Conservation (phyloP, 2,888 invertebrate genomes). For the Nomada fucata region DNA sequence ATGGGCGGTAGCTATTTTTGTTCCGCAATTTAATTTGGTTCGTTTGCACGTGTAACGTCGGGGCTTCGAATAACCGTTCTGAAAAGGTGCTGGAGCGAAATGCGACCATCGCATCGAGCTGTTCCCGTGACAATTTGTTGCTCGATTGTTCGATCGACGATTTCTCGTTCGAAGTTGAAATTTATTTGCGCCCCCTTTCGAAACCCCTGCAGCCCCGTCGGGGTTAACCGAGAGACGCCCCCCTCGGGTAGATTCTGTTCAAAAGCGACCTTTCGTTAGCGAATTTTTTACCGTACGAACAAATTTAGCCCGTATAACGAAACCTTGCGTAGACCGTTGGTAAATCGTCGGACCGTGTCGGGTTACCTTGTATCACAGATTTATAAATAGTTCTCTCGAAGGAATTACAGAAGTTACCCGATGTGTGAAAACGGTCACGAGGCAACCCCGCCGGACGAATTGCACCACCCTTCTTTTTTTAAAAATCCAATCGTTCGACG, state of each 20-base stretch:
- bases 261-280: conserved; percentile 18
- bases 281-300: conserved; percentile 24
- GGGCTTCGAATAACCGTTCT: not conserved
- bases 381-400: conserved; percentile 57
- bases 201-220: no score
- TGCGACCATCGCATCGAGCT: no score
- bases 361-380: conserved; percentile 50
- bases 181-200: no score
- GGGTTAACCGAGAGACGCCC: not conserved
- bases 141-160: no score
- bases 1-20: conserved; percentile 10
- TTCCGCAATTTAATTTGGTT: not conserved
- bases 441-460: not conserved
- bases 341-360: conserved; percentile 41
- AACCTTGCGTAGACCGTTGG: conserved; percentile 34
- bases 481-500: no score
- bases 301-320: conserved; percentile 29
- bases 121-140: not conserved
- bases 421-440: conserved; percentile 8
- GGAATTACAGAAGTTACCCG: conserved; percentile 22
- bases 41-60: not conserved
- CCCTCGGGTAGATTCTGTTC: conserved; percentile 19
- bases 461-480: no score
- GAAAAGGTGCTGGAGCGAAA: no score
- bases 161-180: no score